Conservation (phyloP, 2,888 invertebrate genomes). For the Coenonympha arcania region DNA sequence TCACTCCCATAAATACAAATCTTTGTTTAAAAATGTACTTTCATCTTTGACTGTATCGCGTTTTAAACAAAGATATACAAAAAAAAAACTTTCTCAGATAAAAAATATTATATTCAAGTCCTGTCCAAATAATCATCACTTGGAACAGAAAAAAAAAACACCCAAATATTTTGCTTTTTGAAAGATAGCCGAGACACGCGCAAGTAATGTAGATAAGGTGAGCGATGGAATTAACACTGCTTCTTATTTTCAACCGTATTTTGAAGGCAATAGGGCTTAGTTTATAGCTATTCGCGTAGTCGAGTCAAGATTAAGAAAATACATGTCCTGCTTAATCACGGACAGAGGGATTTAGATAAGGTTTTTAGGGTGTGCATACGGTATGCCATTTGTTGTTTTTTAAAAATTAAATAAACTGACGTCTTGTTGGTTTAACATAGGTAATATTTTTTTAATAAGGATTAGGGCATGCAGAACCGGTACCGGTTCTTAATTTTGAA, state of each 20-base stretch:
- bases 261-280: background rate
- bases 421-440: background rate
- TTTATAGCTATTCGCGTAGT: background rate
- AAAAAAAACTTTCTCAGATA: too few species aligned
- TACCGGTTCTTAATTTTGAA: too few species aligned
- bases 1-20: too few species aligned
- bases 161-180: constrained; percentile 55
- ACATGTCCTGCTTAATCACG: constrained; percentile 49
- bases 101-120: background rate
- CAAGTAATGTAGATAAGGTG: constrained; percentile 45
- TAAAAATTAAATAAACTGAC: constrained; percentile 3
- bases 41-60: too few species aligned
- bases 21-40: too few species aligned
- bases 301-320: constrained; percentile 41
- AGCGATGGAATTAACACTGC: constrained; percentile 11
- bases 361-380: constrained; percentile 9
- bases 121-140: constrained; percentile 13
- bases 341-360: constrained; percentile 32
- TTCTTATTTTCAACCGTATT: constrained; percentile 10
- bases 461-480: too few species aligned
- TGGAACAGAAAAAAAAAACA: constrained; percentile 28
- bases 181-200: constrained; percentile 41
- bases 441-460: background rate
- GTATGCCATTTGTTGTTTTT: constrained; percentile 13
- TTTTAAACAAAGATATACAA: too few species aligned